Percentiles rank a stretch among this genome's conserved stretches.
Conservation (phyloP, 2,797 vertebrate genomes). For the Hippoglossus hippoglossus region DNA sequence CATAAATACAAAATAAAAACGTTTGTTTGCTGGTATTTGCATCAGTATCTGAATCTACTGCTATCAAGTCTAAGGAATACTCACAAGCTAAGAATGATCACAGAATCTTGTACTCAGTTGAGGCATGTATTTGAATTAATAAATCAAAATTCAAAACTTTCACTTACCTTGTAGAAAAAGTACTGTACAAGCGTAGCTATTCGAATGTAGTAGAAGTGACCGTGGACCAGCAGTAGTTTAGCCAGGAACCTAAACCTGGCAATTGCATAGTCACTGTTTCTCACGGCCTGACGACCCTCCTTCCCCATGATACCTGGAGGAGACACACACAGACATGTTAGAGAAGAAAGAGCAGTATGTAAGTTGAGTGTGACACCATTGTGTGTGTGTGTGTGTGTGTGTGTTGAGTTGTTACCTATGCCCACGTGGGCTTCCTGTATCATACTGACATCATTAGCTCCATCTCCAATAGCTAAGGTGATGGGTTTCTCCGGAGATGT, state of each 20-base stretch:
- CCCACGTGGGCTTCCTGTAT: conserved; percentile 99
- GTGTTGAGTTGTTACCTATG: conserved; percentile 87
- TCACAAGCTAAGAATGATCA: not conserved
- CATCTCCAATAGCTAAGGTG: conserved; percentile 94
- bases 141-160: too few species aligned
- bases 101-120: not conserved
- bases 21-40: not conserved
- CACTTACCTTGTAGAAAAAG: conserved; percentile 99
- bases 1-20: too few species aligned
- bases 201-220: conserved; percentile 99
- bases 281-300: conserved; percentile 97
- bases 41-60: not conserved
- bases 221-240: conserved; percentile 98
- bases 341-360: not conserved
- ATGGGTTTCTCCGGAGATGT: conserved; percentile 97
- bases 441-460: conserved; percentile 99
- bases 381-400: not conserved
- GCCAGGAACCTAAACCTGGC: conserved; percentile 97
- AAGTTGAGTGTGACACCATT: accelerated
- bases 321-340: not conserved
- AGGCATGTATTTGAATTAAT: too few species aligned
- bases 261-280: conserved; percentile 99
- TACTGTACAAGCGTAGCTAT: conserved; percentile 99
- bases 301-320: conserved; percentile 97
- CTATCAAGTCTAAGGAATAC: not conserved